A percentile compares a stretch with the other conserved stretches of the same genome.
phyloP scores from a whole-genome alignment of 2,113 vertebrate genomes.

The Macquaria australasica region DNA sequence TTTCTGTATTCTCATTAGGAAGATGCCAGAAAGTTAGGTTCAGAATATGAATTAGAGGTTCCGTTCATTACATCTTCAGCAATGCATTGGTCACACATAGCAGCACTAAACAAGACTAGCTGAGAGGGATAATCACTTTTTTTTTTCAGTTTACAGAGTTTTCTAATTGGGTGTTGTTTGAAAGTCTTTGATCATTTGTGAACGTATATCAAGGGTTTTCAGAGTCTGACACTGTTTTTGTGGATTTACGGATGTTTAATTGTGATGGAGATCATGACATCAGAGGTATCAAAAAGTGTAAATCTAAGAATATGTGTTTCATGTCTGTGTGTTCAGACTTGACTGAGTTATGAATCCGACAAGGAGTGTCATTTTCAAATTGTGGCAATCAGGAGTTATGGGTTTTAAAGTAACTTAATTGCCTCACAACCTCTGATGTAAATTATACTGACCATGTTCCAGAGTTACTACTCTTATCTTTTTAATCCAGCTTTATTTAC shows the following conservation, averaged over 20 bases:
- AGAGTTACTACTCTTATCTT: background rate
- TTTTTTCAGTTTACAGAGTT: conserved; percentile 13
- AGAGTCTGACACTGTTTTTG: too few relatives aligned
- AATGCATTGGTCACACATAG: conserved; percentile 2
- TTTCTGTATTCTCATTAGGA: conserved; percentile 29
- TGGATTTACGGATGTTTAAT: background rate
- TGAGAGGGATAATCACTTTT: conserved; percentile 5
- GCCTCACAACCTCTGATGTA: background rate
- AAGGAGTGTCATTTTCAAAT: background rate
- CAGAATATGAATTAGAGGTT: conserved; percentile 25
- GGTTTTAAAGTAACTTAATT: background rate
- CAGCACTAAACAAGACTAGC: background rate
- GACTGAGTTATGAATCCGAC: background rate
- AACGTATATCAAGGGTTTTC: background rate
- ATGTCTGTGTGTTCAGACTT: background rate
- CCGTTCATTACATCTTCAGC: conserved; percentile 2
- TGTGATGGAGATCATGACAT: background rate
- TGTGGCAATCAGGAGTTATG: background rate
- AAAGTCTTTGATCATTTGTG: background rate
- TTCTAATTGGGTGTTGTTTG: background rate
- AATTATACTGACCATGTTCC: background rate
- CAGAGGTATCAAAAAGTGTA: background rate
- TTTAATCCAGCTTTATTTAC: background rate
- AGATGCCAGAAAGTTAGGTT: background rate
- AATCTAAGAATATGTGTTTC: background rate